Conservation (phyloP, 64 coral and sea anemone species). For the Montipora efflorescens region DNA sequence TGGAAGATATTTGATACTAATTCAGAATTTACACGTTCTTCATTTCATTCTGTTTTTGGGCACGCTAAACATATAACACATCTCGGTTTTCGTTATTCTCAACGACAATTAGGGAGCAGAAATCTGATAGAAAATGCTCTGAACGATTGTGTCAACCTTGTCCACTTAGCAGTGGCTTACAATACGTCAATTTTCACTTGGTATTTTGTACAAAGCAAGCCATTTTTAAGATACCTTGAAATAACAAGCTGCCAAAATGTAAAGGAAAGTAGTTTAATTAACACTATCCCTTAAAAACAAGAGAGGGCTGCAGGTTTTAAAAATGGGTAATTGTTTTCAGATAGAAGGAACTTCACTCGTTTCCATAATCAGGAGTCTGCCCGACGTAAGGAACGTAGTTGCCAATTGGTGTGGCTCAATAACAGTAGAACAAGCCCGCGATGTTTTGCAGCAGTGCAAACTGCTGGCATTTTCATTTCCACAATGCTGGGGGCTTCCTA, state of each 20-base stretch:
- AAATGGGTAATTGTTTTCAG: background rate
- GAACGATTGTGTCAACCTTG: background rate
- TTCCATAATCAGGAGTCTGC: background rate
- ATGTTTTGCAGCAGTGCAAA: background rate
- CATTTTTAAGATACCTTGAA: too few relatives aligned
- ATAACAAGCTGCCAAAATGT: too few relatives aligned
- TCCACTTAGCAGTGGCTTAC: background rate
- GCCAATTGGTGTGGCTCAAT: slow-evolving; percentile 1
- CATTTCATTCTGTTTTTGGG: too few relatives aligned
- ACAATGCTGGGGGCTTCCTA: background rate
- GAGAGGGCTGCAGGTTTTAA: background rate
- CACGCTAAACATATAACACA: too few relatives aligned
- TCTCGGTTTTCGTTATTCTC: too few relatives aligned
- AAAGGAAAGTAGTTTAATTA: too few relatives aligned
- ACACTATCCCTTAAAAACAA: too few relatives aligned
- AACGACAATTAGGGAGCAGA: too few relatives aligned
- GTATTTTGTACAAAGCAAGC: too few relatives aligned
- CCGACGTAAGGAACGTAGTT: background rate
- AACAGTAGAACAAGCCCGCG: background rate
- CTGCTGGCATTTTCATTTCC: background rate
- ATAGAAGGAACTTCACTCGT: background rate
- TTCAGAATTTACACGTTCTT: too few relatives aligned
- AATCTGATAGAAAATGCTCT: too few relatives aligned
- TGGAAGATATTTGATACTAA: too few relatives aligned
- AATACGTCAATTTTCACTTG: background rate